Conservation (phyloP, 2,797 vertebrate genomes). For the Erpetoichthys calabaricus region DNA sequence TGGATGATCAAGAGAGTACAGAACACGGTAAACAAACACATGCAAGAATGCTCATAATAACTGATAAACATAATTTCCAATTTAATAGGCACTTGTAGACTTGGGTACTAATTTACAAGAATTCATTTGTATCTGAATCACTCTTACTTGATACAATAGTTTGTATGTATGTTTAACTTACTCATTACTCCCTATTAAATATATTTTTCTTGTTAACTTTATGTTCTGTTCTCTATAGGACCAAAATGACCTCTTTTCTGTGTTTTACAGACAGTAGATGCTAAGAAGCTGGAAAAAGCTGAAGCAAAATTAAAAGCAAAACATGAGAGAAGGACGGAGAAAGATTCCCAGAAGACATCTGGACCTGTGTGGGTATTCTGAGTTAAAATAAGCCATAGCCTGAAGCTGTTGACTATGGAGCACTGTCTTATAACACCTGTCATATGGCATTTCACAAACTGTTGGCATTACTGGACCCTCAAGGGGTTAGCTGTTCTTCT, state of each 20-base stretch:
- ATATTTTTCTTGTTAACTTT: too few species aligned
- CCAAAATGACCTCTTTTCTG: too few species aligned
- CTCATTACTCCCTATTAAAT: too few species aligned
- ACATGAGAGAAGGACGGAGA: slow-evolving; percentile 74
- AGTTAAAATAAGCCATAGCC: background rate
- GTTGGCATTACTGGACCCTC: too few species aligned
- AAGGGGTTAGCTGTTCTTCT: too few species aligned
- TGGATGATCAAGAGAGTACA: slow-evolving; percentile 76
- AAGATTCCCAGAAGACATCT: slow-evolving; percentile 57
- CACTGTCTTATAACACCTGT: too few species aligned
- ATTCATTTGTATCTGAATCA: too few species aligned
- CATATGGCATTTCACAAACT: too few species aligned
- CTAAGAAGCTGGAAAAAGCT: slow-evolving; percentile 88
- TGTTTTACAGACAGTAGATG: slow-evolving; percentile 64
- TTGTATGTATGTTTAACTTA: too few species aligned
- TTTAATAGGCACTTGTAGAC: background rate
- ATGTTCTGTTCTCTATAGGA: too few species aligned
- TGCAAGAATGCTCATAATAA: background rate
- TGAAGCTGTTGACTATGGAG: background rate
- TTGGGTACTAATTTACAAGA: too few species aligned
- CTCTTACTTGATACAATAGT: too few species aligned
- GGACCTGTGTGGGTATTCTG: slow-evolving; percentile 54
- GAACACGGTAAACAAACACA: slow-evolving; percentile 56
- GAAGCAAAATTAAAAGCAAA: slow-evolving; percentile 89
- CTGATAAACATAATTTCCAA: background rate